A percentile compares a stretch with the other conserved stretches of the same genome.
Evolutionary conservation across 2,888 invertebrate species (phyloP).

Genomic region (Apodemia mormo): DNA sequence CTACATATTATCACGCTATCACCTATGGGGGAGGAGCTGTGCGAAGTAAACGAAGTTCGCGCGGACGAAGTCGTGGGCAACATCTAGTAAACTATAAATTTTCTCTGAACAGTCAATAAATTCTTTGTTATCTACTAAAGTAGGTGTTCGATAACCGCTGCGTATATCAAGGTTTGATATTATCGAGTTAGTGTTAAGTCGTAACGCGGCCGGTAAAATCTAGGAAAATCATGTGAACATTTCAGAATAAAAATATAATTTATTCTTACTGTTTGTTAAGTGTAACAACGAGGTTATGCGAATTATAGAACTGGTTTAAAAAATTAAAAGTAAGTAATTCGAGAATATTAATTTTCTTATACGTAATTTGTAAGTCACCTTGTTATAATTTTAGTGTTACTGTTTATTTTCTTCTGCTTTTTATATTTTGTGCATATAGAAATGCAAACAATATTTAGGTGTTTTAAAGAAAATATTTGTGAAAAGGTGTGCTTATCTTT

Average conservation of each 20-base stretch:
- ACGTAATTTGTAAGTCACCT: too few relatives aligned
- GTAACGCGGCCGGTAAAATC: conserved; percentile 22
- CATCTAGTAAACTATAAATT: neutral
- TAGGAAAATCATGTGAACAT: neutral
- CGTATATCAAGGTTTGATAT: conserved; percentile 51
- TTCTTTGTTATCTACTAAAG: conserved; percentile 41
- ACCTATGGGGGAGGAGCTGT: too few relatives aligned
- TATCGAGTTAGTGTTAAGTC: conserved; percentile 46
- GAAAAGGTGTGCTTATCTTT: too few relatives aligned
- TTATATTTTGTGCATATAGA: too few relatives aligned
- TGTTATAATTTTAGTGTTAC: too few relatives aligned
- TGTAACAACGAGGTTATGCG: conserved; percentile 1
- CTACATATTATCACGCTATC: too few relatives aligned
- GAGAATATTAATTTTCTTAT: neutral
- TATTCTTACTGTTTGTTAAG: neutral
- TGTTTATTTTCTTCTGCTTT: too few relatives aligned
- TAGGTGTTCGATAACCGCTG: conserved; percentile 55
- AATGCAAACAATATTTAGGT: too few relatives aligned
- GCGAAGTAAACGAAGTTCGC: too few relatives aligned
- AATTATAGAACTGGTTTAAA: neutral
- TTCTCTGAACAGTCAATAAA: neutral
- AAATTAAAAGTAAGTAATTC: conserved; percentile 3
- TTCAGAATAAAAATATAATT: neutral
- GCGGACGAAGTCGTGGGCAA: too few relatives aligned
- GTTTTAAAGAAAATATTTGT: too few relatives aligned